phyloP scores from a whole-genome alignment of 2,113 vertebrate species.

The Steatornis caripensis region DNA sequence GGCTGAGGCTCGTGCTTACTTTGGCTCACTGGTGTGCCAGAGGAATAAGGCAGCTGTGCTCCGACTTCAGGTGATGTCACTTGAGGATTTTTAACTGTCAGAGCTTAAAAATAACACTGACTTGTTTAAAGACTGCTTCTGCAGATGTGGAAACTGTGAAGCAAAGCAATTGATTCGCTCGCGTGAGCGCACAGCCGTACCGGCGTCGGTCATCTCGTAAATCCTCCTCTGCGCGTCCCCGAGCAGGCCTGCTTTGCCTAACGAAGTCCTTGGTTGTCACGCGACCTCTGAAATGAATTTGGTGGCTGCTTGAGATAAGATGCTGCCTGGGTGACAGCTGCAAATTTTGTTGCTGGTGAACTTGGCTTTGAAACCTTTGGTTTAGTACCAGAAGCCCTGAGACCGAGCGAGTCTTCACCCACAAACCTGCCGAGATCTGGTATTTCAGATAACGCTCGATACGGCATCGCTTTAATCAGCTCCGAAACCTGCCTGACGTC shows the following conservation, averaged over 20 bases:
- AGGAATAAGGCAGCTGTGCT: slow-evolving; percentile 45
- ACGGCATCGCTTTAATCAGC: accelerated
- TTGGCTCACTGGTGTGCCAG: neutral
- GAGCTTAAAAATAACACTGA: slow-evolving; percentile 13
- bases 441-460: neutral
- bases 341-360: neutral
- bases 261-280: accelerated
- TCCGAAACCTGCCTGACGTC: accelerated
- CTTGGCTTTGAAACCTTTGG: neutral
- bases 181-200: neutral
- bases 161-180: neutral
- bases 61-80: slow-evolving; percentile 43
- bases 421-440: neutral
- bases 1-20: neutral
- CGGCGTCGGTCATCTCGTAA: neutral
- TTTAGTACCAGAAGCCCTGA: neutral
- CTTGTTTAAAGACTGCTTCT: neutral
- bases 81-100: slow-evolving; percentile 44
- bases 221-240: neutral
- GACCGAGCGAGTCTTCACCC: neutral
- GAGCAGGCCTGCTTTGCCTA: neutral
- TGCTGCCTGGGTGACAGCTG: no score
- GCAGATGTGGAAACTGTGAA: slow-evolving; percentile 23
- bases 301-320: no score
- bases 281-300: neutral